Conservation (phyloP, 2,113 vertebrate species). For the Crotophaga sulcirostris region DNA sequence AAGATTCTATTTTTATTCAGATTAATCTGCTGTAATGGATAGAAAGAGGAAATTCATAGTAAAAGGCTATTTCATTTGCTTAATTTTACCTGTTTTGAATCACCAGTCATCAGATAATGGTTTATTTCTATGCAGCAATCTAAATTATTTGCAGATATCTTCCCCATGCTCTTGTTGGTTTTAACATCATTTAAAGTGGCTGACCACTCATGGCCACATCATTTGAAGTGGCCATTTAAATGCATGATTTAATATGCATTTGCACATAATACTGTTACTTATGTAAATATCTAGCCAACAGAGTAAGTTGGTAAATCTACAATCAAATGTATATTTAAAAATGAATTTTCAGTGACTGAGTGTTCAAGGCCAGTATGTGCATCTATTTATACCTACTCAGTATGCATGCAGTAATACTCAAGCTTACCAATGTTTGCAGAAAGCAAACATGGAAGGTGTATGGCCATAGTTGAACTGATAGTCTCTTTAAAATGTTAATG, state of each 20-base stretch:
- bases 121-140: background rate
- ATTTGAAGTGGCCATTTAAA: constrained; percentile 4
- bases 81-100: background rate
- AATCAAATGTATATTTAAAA: constrained; percentile 7
- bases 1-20: background rate
- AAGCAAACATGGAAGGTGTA: constrained; percentile 25
- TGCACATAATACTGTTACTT: background rate
- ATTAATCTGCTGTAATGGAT: background rate
- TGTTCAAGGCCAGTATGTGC: background rate
- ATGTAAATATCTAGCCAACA: constrained; percentile 3
- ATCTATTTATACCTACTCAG: background rate
- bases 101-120: background rate
- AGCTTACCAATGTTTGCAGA: constrained; percentile 35
- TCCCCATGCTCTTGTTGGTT: background rate
- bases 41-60: background rate
- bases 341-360: background rate
- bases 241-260: constrained; percentile 2
- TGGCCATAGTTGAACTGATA: constrained; percentile 9
- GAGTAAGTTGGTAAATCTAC: background rate
- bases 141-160: background rate
- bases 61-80: background rate
- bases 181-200: background rate
- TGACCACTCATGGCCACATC: background rate
- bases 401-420: background rate
- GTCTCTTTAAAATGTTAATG: constrained; percentile 51